Evolutionary conservation across 2,888 invertebrate genomes (phyloP).

Genomic region (Mellilla xanthometata): DNA sequence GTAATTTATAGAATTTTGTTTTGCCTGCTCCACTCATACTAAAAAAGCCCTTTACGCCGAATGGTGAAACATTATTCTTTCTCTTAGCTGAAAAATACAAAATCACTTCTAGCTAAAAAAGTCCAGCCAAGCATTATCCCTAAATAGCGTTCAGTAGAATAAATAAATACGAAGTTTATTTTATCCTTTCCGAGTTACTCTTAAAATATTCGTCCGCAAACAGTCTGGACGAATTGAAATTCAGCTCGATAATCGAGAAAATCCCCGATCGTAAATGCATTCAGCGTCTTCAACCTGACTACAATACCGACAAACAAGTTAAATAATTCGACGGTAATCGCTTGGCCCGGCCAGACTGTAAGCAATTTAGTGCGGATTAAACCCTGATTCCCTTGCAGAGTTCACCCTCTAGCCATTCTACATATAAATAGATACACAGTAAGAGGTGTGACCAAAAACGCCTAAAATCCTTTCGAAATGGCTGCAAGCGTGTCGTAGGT

Average conservation of each 20-base stretch:
- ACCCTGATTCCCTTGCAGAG: constrained; percentile 51
- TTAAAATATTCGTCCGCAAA: neutral
- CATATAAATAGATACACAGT: neutral
- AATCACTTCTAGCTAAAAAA: too few relatives aligned
- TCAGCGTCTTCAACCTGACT: constrained; percentile 19
- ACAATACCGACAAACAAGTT: constrained; percentile 36
- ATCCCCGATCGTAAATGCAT: constrained; percentile 11
- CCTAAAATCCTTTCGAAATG: too few relatives aligned
- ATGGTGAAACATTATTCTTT: too few relatives aligned
- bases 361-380: constrained; percentile 59
- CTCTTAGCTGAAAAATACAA: too few relatives aligned
- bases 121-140: too few relatives aligned
- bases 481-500: too few relatives aligned
- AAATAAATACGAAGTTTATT: too few relatives aligned
- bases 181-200: too few relatives aligned
- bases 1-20: too few relatives aligned
- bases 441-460: neutral
- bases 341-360: constrained; percentile 46
- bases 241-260: constrained; percentile 6
- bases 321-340: constrained; percentile 54
- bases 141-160: too few relatives aligned
- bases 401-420: constrained; percentile 30
- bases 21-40: too few relatives aligned
- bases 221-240: constrained; percentile 4
- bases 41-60: too few relatives aligned